phyloP scores from a whole-genome alignment of 1,140 invertebrate genomes.

The Aricia agestis region DNA sequence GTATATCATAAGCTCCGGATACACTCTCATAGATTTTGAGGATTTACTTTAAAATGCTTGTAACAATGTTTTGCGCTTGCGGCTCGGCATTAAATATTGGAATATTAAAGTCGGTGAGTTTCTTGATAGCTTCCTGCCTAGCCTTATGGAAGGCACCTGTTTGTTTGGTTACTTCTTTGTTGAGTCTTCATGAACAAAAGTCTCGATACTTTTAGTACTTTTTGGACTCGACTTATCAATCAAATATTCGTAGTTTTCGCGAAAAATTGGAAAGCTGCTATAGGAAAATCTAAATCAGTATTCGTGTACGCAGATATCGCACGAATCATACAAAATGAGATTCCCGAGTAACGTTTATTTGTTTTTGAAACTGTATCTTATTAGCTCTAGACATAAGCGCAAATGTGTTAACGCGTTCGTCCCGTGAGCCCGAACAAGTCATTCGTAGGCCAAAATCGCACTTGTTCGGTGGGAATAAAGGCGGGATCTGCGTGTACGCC shows the following conservation, averaged over 20 bases:
- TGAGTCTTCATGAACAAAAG: no score
- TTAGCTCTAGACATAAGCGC: constrained; percentile 71
- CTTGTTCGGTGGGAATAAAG: constrained; percentile 42
- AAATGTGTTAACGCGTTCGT: constrained; percentile 68
- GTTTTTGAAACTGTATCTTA: constrained; percentile 56
- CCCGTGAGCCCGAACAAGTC: constrained; percentile 41
- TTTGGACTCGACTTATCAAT: no score
- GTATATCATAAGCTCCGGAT: not conserved
- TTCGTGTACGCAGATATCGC: not conserved
- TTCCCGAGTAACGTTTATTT: constrained; percentile 22
- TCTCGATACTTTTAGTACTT: no score
- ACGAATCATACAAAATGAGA: constrained; percentile 4
- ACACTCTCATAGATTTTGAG: not conserved
- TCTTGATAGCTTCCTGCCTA: no score
- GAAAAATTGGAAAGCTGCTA: no score
- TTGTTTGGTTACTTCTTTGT: no score
- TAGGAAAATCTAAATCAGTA: not conserved
- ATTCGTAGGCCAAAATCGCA: constrained; percentile 35
- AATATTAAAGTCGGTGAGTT: not conserved
- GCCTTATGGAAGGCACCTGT: no score
- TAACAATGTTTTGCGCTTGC: not conserved
- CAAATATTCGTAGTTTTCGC: no score
- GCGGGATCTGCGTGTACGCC: constrained; percentile 34
- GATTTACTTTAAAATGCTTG: not conserved
- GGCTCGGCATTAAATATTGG: not conserved